phyloP scores from a whole-genome alignment of 2,113 vertebrate genomes.

The Nycticryphes semicollaris region DNA sequence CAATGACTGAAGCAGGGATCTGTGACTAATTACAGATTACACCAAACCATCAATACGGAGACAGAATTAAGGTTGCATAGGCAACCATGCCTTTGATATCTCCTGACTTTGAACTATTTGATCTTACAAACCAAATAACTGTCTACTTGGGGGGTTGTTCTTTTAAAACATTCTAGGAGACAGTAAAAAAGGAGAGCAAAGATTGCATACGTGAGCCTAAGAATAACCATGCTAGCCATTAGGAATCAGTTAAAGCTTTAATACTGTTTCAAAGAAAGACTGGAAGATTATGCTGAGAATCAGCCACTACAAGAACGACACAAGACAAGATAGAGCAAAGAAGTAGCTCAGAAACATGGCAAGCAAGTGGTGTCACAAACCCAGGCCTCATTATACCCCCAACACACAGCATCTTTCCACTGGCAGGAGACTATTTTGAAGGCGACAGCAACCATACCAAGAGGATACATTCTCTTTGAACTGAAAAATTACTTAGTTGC shows the following conservation, averaged over 20 bases:
- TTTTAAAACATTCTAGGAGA: neutral
- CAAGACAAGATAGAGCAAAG: neutral
- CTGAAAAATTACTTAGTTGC: neutral
- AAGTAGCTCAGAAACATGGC: neutral
- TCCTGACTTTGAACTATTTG: neutral
- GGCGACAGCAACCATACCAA: neutral
- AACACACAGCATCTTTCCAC: neutral
- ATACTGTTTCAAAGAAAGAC: neutral
- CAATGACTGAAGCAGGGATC: constrained; percentile 56
- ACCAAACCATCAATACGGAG: constrained; percentile 19
- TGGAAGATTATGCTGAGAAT: neutral
- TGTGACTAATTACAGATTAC: constrained; percentile 42
- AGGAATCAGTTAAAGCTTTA: neutral
- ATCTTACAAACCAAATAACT: neutral
- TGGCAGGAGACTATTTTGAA: neutral
- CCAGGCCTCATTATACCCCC: neutral
- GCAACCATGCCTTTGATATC: neutral
- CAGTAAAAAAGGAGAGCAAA: neutral
- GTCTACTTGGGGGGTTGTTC: neutral
- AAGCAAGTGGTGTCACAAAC: neutral
- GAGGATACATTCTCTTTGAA: neutral
- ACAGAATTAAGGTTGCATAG: constrained; percentile 50
- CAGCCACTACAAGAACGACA: neutral
- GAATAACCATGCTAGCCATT: neutral
- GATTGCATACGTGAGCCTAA: neutral